These are phyloP conservation scores for Actinostola sp. DNA, from an alignment of 92 coral and sea anemone genomes.

Conservation along the genomic window DNA sequence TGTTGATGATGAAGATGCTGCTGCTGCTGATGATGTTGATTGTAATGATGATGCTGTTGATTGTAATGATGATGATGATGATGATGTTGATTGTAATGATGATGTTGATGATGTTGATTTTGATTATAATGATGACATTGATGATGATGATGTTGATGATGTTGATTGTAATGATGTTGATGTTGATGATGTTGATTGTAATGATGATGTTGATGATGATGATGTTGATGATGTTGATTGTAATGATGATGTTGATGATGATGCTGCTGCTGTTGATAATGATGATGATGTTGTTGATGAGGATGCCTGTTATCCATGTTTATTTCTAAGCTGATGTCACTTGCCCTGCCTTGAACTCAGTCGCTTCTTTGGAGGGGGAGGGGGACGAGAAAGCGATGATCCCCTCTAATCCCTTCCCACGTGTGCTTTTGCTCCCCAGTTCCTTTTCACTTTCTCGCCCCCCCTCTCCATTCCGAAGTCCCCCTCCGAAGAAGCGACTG, in stretches of 20 bases:
- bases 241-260: background rate
- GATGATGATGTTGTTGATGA: background rate
- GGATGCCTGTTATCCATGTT: background rate
- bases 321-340: background rate
- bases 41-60: no score
- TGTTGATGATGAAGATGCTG: background rate
- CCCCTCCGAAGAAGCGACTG: no score
- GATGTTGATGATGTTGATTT: background rate
- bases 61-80: background rate
- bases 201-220: background rate
- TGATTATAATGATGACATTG: background rate
- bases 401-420: no score
- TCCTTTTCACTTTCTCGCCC: no score
- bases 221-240: slow-evolving; percentile 10
- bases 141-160: background rate
- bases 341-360: no score
- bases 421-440: no score
- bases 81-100: slow-evolving; percentile 22
- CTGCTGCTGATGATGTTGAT: no score
- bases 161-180: no score
- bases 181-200: no score
- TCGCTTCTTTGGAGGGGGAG: no score
- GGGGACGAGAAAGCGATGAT: no score
- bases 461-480: background rate
- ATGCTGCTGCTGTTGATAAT: background rate